These are phyloP conservation scores for Cariama cristata DNA, from an alignment of 2,113 vertebrate species.

Conservation along the genomic window DNA sequence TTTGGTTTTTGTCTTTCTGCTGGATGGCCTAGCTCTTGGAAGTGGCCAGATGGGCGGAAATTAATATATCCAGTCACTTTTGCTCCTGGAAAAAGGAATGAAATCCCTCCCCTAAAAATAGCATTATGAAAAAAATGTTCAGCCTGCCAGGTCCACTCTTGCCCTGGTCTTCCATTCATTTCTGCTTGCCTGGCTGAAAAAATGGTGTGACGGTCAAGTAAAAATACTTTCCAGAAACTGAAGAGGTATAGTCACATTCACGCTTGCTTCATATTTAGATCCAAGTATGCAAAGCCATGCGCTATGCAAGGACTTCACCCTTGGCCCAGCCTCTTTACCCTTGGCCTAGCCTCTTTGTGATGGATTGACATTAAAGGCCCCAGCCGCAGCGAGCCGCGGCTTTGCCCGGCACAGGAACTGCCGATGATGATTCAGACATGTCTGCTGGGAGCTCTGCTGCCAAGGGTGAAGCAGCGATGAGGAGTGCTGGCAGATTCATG, in stretches of 20 bases:
- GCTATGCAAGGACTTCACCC: neutral
- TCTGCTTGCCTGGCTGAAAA: conserved; percentile 32
- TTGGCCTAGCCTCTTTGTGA: neutral
- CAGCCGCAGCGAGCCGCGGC: accelerated
- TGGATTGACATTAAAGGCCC: neutral
- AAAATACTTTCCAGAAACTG: conserved; percentile 36
- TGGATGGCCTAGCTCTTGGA: neutral
- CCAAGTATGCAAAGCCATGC: neutral
- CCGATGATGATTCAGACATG: neutral
- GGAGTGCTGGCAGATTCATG: neutral
- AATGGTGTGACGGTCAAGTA: conserved; percentile 3
- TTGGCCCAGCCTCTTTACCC: neutral
- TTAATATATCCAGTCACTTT: neutral
- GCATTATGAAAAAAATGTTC: neutral
- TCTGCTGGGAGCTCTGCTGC: neutral
- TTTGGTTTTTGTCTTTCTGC: neutral
- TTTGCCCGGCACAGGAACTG: neutral
- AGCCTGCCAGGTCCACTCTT: neutral
- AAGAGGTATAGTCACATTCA: neutral
- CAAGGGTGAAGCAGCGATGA: neutral
- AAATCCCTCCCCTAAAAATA: conserved; percentile 17
- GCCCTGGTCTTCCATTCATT: neutral
- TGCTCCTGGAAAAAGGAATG: conserved; percentile 13
- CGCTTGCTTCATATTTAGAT: neutral
- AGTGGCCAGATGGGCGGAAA: neutral